phyloP scores from a whole-genome alignment of 2,113 vertebrate genomes.

The Chitala chitala region DNA sequence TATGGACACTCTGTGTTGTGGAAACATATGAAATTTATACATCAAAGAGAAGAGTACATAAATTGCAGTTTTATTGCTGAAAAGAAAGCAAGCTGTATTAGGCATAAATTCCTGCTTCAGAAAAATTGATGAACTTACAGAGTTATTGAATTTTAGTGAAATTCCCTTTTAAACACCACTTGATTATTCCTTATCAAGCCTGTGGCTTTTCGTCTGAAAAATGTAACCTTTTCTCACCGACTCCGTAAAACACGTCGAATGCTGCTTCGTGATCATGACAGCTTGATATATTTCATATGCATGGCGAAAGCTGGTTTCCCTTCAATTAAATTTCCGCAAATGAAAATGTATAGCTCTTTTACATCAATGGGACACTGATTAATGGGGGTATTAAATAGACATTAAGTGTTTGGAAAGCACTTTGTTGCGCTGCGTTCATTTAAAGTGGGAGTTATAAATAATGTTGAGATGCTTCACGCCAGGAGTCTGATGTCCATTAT shows the following conservation, averaged over 20 bases:
- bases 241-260: neutral
- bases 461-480: slow-evolving; percentile 34
- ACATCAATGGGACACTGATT: slow-evolving; percentile 54
- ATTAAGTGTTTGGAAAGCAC: slow-evolving; percentile 46
- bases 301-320: slow-evolving; percentile 22
- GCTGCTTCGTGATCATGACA: neutral
- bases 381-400: slow-evolving; percentile 56
- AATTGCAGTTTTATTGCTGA: neutral
- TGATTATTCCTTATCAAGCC: slow-evolving; percentile 10
- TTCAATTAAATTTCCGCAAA: slow-evolving; percentile 45
- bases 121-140: neutral
- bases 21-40: too few relatives aligned
- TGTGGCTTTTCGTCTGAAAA: neutral
- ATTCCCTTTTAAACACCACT: neutral
- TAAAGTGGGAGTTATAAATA: slow-evolving; percentile 50
- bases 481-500: slow-evolving; percentile 45
- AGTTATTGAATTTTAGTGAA: neutral
- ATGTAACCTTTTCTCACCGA: slow-evolving; percentile 1
- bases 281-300: slow-evolving; percentile 33
- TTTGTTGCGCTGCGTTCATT: slow-evolving; percentile 46
- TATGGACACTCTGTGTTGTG: too few relatives aligned
- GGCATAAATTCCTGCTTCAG: neutral
- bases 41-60: neutral
- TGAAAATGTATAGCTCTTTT: slow-evolving; percentile 51
- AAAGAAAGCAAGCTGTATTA: neutral